phyloP scores from a whole-genome alignment of 2,797 vertebrate genomes.

The Benthosema pterotum region DNA sequence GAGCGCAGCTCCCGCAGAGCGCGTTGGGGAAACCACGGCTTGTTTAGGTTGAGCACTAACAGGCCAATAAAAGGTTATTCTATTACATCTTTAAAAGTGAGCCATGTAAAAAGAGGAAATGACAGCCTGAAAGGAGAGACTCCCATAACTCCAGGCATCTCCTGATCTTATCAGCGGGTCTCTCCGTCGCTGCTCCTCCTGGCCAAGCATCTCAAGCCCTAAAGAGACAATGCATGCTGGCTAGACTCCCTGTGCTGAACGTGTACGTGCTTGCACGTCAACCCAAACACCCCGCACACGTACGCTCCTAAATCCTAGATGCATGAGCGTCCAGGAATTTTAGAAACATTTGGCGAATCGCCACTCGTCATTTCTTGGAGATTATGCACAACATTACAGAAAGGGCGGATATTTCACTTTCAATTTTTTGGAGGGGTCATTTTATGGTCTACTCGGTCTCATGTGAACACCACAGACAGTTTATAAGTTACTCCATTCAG shows the following conservation, averaged over 20 bases:
- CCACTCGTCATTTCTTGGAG: background rate
- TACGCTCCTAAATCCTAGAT: too few relatives aligned
- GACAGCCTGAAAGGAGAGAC: constrained; percentile 47
- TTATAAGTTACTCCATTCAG: too few relatives aligned
- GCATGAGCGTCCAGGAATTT: background rate
- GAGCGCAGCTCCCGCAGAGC: constrained; percentile 17
- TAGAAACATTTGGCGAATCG: background rate
- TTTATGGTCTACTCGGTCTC: too few relatives aligned
- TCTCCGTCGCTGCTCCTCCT: constrained; percentile 12
- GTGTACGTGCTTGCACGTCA: constrained; percentile 5
- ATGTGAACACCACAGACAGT: too few relatives aligned
- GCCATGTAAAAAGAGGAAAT: constrained; percentile 65
- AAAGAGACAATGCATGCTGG: background rate
- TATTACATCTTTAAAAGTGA: constrained; percentile 57
- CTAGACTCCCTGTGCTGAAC: constrained; percentile 2
- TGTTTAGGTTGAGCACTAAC: constrained; percentile 41
- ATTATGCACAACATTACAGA: background rate
- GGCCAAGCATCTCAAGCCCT: constrained; percentile 24
- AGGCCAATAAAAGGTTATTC: constrained; percentile 63
- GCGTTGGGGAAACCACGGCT: constrained; percentile 10
- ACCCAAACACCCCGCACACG: background rate
- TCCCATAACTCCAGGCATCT: constrained; percentile 57
- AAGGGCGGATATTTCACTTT: too few relatives aligned
- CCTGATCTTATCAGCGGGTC: constrained; percentile 58
- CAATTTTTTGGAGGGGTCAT: too few relatives aligned